phyloP scores from a whole-genome alignment of 2,797 vertebrate genomes.

The Myoxocephalus aenaeus region DNA sequence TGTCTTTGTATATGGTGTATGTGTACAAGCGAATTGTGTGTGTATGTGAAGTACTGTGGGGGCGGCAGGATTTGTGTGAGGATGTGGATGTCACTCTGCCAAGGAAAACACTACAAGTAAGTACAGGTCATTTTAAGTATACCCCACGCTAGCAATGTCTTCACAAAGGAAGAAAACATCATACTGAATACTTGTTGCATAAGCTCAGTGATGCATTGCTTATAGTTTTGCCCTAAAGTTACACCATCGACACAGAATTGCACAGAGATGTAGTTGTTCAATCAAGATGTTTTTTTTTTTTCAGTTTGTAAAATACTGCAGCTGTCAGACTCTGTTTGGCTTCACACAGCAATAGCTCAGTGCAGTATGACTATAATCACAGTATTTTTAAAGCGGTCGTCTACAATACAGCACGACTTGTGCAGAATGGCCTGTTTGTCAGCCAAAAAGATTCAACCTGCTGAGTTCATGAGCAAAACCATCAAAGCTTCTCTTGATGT shows the following conservation, averaged over 20 bases:
- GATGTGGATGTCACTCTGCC: constrained; percentile 61
- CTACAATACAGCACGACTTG: not conserved
- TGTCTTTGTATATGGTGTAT: constrained; percentile 10
- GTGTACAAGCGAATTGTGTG: not conserved
- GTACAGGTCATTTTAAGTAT: constrained; percentile 56
- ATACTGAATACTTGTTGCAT: constrained; percentile 38
- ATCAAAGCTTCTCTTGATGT: constrained; percentile 22
- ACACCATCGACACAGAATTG: constrained; percentile 1
- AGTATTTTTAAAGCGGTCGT: not conserved
- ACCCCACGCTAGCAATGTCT: constrained; percentile 55
- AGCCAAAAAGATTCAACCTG: constrained; percentile 15
- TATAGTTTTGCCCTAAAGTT: constrained; percentile 13
- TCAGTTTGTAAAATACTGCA: constrained; percentile 17
- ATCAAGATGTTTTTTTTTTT: constrained; percentile 9
- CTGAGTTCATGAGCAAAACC: constrained; percentile 32
- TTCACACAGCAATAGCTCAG: not conserved
- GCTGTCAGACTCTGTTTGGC: not conserved
- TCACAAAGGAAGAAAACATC: constrained; percentile 37
- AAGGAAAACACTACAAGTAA: constrained; percentile 62
- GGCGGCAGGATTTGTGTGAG: constrained; percentile 46
- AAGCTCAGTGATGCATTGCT: constrained; percentile 21
- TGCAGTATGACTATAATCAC: not conserved
- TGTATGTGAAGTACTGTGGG: constrained; percentile 44
- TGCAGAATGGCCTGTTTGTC: constrained; percentile 12
- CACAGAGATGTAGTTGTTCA: not conserved